phyloP scores from a whole-genome alignment of 2,888 invertebrate species.

The Dasysyrphus albostriatus region DNA sequence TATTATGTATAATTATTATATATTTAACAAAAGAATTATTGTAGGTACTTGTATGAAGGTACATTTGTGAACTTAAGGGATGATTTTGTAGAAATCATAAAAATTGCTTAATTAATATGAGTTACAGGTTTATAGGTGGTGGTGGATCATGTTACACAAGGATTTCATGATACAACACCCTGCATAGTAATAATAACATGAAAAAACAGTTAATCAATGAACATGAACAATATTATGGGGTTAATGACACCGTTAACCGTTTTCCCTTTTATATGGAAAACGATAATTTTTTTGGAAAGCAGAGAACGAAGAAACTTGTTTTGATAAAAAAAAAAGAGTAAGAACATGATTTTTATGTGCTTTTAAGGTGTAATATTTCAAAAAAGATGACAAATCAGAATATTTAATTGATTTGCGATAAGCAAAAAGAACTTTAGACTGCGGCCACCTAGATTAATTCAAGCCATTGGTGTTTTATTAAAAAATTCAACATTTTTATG shows the following conservation, averaged over 20 bases:
- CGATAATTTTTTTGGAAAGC: too few species aligned
- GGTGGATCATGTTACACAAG: background rate
- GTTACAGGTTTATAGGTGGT: background rate
- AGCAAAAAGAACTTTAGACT: too few species aligned
- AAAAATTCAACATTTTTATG: too few species aligned
- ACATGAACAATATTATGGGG: conserved; percentile 27
- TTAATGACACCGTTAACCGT: conserved; percentile 59
- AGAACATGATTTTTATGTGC: too few species aligned
- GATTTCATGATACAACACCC: background rate
- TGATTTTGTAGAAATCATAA: conserved; percentile 13
- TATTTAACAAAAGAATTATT: conserved; percentile 13
- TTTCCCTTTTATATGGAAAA: background rate
- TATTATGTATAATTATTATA: background rate
- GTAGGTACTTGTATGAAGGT: background rate
- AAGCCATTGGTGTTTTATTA: too few species aligned
- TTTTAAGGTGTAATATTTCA: too few species aligned
- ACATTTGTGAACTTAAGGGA: conserved; percentile 9
- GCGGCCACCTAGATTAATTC: too few species aligned
- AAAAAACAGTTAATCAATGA: background rate
- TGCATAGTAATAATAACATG: background rate
- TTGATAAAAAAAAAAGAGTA: too few species aligned
- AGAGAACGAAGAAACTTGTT: too few species aligned
- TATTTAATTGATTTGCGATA: too few species aligned
- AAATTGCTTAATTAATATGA: conserved; percentile 51
- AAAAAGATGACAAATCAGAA: too few species aligned